Conservation (phyloP, 2,888 invertebrate genomes). For the Amblyteles armatorius region DNA sequence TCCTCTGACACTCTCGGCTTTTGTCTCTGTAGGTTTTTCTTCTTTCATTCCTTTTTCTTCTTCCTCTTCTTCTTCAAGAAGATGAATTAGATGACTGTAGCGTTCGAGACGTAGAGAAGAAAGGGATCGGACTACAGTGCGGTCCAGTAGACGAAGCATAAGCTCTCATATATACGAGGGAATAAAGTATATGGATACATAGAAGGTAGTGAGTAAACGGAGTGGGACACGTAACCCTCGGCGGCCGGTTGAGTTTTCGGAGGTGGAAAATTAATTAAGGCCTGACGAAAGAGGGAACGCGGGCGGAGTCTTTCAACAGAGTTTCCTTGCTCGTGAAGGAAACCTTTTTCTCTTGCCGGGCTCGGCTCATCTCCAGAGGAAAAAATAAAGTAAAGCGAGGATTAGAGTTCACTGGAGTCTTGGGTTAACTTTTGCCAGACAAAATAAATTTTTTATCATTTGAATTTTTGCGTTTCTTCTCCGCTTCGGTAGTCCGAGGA, state of each 20-base stretch:
- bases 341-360: slow-evolving; percentile 32
- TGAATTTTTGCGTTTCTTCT: not conserved
- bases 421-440: slow-evolving; percentile 22
- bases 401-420: not conserved
- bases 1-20: not conserved
- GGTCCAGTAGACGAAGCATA: not conserved
- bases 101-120: not conserved
- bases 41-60: not conserved
- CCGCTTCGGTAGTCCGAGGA: not conserved
- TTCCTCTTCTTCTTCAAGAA: not conserved
- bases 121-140: not conserved
- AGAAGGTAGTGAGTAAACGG: not conserved
- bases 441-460: not conserved
- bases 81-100: not conserved
- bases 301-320: slow-evolving; percentile 32
- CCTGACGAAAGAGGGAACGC: not conserved
- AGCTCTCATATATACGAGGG: not conserved
- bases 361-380: not conserved
- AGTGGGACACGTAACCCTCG: slow-evolving; percentile 21
- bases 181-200: not conserved
- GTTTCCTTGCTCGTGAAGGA: slow-evolving; percentile 52
- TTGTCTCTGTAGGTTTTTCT: not conserved
- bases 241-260: slow-evolving; percentile 23
- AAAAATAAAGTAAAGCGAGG: slow-evolving; percentile 4
- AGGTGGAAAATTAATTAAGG: slow-evolving; percentile 63